These are phyloP conservation scores for Oncorhynchus gorbuscha DNA, from an alignment of 2,113 vertebrate genomes.

Conservation along the genomic window DNA sequence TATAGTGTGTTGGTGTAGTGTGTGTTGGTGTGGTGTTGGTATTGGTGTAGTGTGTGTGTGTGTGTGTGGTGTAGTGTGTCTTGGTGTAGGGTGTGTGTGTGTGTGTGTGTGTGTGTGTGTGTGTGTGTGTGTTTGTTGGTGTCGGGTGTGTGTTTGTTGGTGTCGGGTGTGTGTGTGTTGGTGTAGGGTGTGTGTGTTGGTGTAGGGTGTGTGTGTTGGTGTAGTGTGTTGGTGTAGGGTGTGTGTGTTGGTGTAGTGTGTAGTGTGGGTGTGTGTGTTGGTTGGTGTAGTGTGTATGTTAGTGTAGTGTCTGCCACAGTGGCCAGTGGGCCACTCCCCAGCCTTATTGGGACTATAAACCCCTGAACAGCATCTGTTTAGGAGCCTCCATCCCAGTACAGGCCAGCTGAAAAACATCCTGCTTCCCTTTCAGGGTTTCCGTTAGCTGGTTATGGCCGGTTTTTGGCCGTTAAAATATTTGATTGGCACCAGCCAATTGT, in stretches of 20 bases:
- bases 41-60: no score
- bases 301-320: background rate
- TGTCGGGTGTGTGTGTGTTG: no score
- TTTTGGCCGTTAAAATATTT: no score
- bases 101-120: background rate
- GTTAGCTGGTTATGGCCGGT: no score
- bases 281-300: background rate
- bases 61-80: no score
- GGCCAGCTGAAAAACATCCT: background rate
- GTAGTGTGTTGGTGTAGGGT: no score
- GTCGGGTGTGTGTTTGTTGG: no score
- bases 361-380: background rate
- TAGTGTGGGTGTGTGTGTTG: background rate
- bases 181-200: no score
- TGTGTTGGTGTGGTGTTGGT: background rate
- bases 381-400: background rate
- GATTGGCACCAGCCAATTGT: no score
- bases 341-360: background rate
- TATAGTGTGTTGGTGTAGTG: background rate
- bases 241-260: background rate
- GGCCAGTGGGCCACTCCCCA: background rate
- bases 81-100: background rate
- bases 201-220: no score
- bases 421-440: background rate
- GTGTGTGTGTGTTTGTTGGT: background rate